Conservation (phyloP, 2,888 invertebrate species). For the Acronicta psi region DNA sequence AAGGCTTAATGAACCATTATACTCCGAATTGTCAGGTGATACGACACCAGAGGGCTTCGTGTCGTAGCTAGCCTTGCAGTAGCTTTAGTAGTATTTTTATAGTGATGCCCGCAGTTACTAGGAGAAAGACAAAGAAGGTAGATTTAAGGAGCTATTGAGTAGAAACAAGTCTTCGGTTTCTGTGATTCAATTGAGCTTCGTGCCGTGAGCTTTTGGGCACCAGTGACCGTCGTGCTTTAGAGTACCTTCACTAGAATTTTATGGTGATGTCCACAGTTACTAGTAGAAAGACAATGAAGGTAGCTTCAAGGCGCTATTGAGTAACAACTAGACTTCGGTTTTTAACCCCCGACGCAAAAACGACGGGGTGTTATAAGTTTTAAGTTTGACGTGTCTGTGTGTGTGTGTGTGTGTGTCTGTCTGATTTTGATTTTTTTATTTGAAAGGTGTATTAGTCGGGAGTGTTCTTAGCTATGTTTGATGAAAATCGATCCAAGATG, state of each 20-base stretch:
- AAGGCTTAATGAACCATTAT: constrained; percentile 79
- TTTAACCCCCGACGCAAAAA: too few species aligned
- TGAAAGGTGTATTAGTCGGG: too few species aligned
- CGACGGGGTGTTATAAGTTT: too few species aligned
- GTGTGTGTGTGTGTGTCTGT: too few species aligned
- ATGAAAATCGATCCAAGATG: too few species aligned
- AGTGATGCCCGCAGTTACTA: constrained; percentile 32
- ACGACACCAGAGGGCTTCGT: constrained; percentile 66
- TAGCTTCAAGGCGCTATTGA: constrained; percentile 18
- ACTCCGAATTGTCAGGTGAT: constrained; percentile 72
- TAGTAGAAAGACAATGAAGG: constrained; percentile 17
- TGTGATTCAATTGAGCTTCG: too few species aligned
- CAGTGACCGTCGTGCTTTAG: too few species aligned
- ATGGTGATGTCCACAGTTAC: constrained; percentile 37
- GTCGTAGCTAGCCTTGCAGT: constrained; percentile 49
- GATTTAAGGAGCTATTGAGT: constrained; percentile 18
- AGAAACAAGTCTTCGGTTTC: too few species aligned
- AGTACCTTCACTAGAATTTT: constrained; percentile 48
- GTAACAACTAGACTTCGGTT: background rate
- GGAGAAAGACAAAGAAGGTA: constrained; percentile 15
- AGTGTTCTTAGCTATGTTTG: too few species aligned
- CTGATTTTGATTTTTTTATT: too few species aligned
- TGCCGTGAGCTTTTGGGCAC: too few species aligned
- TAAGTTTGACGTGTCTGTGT: too few species aligned
- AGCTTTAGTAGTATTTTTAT: constrained; percentile 51